Conservation (phyloP, 2,888 invertebrate species). For the Caenorhabditis becei region DNA sequence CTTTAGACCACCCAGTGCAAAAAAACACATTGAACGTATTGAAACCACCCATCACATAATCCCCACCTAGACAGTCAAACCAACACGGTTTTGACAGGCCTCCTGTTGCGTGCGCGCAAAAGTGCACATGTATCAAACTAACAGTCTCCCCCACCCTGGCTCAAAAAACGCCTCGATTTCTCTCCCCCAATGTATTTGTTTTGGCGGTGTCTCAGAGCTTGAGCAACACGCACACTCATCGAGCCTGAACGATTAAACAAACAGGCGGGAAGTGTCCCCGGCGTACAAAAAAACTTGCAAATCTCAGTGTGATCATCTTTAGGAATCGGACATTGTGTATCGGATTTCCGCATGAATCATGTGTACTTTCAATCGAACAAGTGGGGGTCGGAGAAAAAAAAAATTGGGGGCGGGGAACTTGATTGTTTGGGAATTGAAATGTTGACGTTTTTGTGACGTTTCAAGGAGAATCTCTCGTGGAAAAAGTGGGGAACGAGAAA, state of each 20-base stretch:
- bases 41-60: constrained; percentile 11
- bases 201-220: constrained; percentile 29
- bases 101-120: constrained; percentile 18
- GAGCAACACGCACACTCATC: constrained; percentile 31
- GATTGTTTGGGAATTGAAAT: constrained; percentile 18
- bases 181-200: constrained; percentile 26
- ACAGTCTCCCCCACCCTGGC: constrained; percentile 7
- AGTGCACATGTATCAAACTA: constrained; percentile 53
- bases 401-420: not conserved
- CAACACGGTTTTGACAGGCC: constrained; percentile 31
- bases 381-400: not conserved
- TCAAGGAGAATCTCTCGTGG: not conserved
- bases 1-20: constrained; percentile 3
- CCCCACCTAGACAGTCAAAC: not conserved
- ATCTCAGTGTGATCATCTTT: constrained; percentile 43
- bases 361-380: no score
- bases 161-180: constrained; percentile 40
- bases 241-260: constrained; percentile 48
- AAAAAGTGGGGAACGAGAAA: not conserved
- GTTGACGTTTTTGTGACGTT: constrained; percentile 50
- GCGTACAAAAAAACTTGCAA: constrained; percentile 34
- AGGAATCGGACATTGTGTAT: constrained; percentile 46
- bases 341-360: constrained; percentile 42
- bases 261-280: constrained; percentile 24
- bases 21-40: constrained; percentile 18